phyloP scores from a whole-genome alignment of 2,888 invertebrate genomes.

The Micoletzkya japonica region DNA sequence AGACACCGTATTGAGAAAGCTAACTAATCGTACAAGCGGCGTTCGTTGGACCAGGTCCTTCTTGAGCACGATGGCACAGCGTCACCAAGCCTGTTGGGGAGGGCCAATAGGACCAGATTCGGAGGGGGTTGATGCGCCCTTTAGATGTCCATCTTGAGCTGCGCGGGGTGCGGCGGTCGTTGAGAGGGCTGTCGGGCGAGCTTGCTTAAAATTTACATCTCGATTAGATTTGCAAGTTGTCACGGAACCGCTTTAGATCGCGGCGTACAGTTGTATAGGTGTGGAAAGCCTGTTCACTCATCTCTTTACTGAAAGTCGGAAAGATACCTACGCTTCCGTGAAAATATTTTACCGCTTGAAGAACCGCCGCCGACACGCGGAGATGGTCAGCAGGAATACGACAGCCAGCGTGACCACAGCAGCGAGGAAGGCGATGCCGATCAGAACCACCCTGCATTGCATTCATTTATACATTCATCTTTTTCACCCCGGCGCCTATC shows the following conservation, averaged over 20 bases:
- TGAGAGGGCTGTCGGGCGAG: slow-evolving; percentile 12
- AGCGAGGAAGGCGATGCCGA: slow-evolving; percentile 28
- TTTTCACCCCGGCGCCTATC: background rate
- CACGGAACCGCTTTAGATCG: too few species aligned
- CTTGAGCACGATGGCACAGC: too few species aligned
- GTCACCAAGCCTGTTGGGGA: too few species aligned
- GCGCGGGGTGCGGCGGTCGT: slow-evolving; percentile 24
- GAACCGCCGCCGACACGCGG: slow-evolving; percentile 5
- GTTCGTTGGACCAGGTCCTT: too few species aligned
- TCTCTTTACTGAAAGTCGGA: background rate
- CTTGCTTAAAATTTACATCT: too few species aligned
- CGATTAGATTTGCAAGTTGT: too few species aligned
- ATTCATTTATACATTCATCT: background rate
- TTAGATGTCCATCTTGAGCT: slow-evolving; percentile 28
- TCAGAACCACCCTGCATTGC: slow-evolving; percentile 25
- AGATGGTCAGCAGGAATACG: slow-evolving; percentile 11
- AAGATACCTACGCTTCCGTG: background rate
- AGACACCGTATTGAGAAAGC: too few species aligned
- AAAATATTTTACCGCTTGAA: slow-evolving; percentile 2
- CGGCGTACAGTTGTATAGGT: too few species aligned
- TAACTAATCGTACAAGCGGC: too few species aligned
- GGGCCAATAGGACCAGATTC: too few species aligned
- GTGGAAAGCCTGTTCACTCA: background rate
- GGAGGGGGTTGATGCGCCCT: too few species aligned
- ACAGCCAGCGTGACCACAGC: slow-evolving; percentile 24